A percentile compares a stretch with the other conserved stretches of the same genome.
Conservation (phyloP, 2,888 invertebrate species). For the Nomada fabriciana region DNA sequence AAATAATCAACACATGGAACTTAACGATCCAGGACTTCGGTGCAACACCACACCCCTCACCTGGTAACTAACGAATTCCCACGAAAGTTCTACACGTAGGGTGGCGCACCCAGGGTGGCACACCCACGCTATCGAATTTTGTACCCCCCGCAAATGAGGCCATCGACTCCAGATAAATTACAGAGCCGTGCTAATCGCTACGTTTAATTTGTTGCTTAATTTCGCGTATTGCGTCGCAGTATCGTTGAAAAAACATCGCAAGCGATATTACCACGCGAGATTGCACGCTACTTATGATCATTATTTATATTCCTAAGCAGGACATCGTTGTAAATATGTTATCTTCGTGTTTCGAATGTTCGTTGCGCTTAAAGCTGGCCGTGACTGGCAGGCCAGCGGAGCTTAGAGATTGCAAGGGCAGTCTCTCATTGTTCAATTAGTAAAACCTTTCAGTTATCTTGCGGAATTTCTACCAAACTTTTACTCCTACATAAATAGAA, state of each 20-base stretch:
- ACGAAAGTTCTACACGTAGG: not conserved
- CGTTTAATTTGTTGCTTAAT: not conserved
- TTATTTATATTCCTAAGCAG: not conserved
- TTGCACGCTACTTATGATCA: slow-evolving; percentile 29
- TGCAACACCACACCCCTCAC: not conserved
- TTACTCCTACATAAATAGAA: not conserved
- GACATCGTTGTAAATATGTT: not conserved
- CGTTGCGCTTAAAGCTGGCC: no score
- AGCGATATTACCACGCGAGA: slow-evolving; percentile 14
- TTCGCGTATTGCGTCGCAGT: not conserved
- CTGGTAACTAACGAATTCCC: not conserved
- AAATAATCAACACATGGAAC: slow-evolving; percentile 54
- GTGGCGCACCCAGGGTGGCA: no score
- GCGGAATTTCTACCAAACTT: no score
- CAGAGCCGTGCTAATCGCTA: slow-evolving; percentile 21
- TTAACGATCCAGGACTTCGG: slow-evolving; percentile 32
- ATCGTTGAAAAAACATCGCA: not conserved
- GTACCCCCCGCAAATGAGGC: not conserved
- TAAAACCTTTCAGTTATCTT: no score
- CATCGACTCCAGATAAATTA: slow-evolving; percentile 20
- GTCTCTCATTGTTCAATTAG: no score
- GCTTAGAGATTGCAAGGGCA: no score
- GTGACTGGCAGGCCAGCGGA: no score
- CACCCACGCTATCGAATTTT: not conserved
- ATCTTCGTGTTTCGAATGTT: not conserved